phyloP scores from a whole-genome alignment of 2,888 invertebrate species.

The Sturmia bella region DNA sequence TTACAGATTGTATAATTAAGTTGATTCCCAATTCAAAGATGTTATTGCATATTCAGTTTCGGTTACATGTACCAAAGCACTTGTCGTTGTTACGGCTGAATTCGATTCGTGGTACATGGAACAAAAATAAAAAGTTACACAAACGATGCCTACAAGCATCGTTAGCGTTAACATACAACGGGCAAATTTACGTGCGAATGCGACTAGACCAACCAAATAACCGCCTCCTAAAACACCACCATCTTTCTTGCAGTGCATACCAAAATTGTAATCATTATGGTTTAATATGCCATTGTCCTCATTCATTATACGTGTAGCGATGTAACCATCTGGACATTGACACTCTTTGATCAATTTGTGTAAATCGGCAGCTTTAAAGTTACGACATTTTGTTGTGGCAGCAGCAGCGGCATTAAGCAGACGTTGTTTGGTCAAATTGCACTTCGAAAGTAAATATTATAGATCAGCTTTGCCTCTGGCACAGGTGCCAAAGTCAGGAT shows the following conservation, averaged over 20 bases:
- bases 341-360: conserved; percentile 61
- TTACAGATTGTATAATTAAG: conserved; percentile 17
- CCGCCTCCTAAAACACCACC: conserved; percentile 77
- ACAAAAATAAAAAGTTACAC: conserved; percentile 77
- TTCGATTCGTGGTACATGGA: conserved; percentile 63
- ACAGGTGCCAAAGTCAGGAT: conserved; percentile 57
- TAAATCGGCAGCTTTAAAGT: conserved; percentile 55
- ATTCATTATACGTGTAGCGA: conserved; percentile 50
- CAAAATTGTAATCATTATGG: conserved; percentile 71
- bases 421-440: conserved; percentile 77
- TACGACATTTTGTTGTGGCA: conserved; percentile 71
- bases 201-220: conserved; percentile 77
- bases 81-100: conserved; percentile 46
- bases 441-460: conserved; percentile 79
- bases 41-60: conserved; percentile 65
- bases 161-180: conserved; percentile 77
- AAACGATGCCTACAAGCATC: conserved; percentile 76
- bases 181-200: conserved; percentile 78
- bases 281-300: conserved; percentile 52
- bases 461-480: conserved; percentile 68
- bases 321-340: conserved; percentile 59
- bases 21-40: conserved; percentile 61
- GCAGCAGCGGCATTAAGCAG: conserved; percentile 72
- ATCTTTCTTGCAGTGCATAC: conserved; percentile 67
- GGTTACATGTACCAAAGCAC: conserved; percentile 62